Percentiles rank a stretch among this genome's conserved stretches.
These are phyloP conservation scores for Beris chalybata DNA, from an alignment of 2,888 invertebrate genomes.

Conservation along the genomic window DNA sequence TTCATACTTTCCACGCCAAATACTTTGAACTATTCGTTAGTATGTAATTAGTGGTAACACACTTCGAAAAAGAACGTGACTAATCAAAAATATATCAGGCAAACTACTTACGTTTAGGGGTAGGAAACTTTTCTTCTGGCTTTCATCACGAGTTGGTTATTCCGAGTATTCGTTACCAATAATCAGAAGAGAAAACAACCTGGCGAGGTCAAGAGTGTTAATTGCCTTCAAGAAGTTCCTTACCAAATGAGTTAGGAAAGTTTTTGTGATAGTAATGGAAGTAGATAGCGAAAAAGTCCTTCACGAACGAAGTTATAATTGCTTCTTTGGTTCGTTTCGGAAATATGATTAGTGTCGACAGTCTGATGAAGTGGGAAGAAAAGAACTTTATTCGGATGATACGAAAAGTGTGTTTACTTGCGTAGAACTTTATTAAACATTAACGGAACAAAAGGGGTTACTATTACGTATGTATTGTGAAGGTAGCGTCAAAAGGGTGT, in stretches of 20 bases:
- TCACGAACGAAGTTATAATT: too few species aligned
- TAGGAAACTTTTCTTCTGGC: constrained; percentile 23
- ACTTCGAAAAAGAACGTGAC: constrained; percentile 24
- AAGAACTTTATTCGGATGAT: too few species aligned
- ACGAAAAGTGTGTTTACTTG: too few species aligned
- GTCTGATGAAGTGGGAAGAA: too few species aligned
- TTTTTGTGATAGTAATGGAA: constrained; percentile 10
- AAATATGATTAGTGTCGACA: too few species aligned
- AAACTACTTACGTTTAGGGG: constrained; percentile 29
- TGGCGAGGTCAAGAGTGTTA: constrained; percentile 28
- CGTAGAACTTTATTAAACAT: too few species aligned
- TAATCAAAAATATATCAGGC: constrained; percentile 31
- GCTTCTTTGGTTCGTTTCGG: too few species aligned
- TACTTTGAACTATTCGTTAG: neutral
- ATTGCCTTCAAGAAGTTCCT: constrained; percentile 25
- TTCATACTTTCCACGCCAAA: too few species aligned
- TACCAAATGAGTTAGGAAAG: constrained; percentile 14
- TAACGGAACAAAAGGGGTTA: too few species aligned
- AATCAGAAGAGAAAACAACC: constrained; percentile 27
- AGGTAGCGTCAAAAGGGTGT: too few species aligned
- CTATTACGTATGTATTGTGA: too few species aligned
- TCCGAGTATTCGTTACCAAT: constrained; percentile 16
- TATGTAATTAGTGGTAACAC: constrained; percentile 28
- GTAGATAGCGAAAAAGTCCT: constrained; percentile 3
- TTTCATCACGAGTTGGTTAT: constrained; percentile 24